phyloP scores from a whole-genome alignment of 2,113 vertebrate genomes.

The Beaufortia kweichowensis region DNA sequence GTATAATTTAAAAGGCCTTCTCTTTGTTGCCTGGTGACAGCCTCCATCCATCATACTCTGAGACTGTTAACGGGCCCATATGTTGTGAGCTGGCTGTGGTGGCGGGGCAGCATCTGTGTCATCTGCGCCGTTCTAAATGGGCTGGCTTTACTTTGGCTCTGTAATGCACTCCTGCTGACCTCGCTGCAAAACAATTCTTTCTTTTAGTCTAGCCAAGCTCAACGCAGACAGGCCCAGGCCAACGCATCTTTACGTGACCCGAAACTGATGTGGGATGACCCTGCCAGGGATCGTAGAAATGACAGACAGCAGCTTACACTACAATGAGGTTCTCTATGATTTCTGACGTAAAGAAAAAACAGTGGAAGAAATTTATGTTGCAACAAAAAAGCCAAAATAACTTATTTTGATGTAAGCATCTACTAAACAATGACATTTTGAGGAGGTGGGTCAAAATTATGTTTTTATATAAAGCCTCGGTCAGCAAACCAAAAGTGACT shows the following conservation, averaged over 20 bases:
- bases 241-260: not conserved
- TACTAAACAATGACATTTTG: no score
- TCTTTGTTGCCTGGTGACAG: slow-evolving; percentile 62
- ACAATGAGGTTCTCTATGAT: not conserved
- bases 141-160: slow-evolving; percentile 52
- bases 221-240: not conserved
- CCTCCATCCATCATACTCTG: slow-evolving; percentile 72
- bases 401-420: no score
- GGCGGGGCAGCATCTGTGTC: slow-evolving; percentile 67
- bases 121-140: slow-evolving; percentile 43
- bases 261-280: not conserved
- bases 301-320: not conserved
- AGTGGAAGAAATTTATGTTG: no score
- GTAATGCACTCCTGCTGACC: slow-evolving; percentile 59
- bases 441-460: no score
- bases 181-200: slow-evolving; percentile 7
- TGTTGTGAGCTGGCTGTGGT: slow-evolving; percentile 62
- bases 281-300: not conserved
- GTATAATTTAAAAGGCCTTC: slow-evolving; percentile 26
- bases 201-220: not conserved
- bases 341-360: no score
- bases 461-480: no score
- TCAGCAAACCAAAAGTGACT: no score
- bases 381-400: no score
- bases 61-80: slow-evolving; percentile 70